Evolutionary conservation across 1,140 invertebrate species (phyloP), one percentile per base, ranked within the genome.

Genomic region (Campoletis sonorensis): DNA sequence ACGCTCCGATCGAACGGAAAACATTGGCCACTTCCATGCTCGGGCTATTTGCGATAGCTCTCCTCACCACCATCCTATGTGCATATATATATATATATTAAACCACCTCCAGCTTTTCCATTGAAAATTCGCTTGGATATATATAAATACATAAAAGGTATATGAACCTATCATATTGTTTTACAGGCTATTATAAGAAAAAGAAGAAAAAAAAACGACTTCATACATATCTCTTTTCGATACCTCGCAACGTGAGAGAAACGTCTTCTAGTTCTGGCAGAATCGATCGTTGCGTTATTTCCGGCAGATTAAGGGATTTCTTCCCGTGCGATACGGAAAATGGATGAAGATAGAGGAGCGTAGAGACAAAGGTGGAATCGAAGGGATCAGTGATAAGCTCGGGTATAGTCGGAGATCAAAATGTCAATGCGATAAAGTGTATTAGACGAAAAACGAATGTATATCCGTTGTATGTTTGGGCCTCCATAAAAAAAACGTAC

Each of bases 1-100:
- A 85, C 86, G 83, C 72, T 85, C 81, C 85, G 83, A 82, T 86
- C 85, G 80, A 85, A 85, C 79, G 83, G 81, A 84, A 86, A 84
- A 82, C 83, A 84, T 84, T 81, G 83, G 77, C 73, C 81, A 75
- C 79, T 83, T 82, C 79, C 82, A 82, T 72, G 40, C 78, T 64
- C 64, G 40, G 70, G 33, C 54, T 75, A 16, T 71, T 77, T 81
- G 51, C 33, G 72, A 79, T 80, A 75, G 51, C 10, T 80, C 10
- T 80, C 37, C 51, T 16, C 26, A 45, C 30, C 33, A 61, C 13
- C n/a, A 33, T 30, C 23, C 16, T 10, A n/a, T 10, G 21, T 3
- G n/a, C n/a, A n/a, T n/a, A n/a, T n/a, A n/a, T n/a, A n/a, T n/a
- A n/a, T 21, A 51, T 21, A n/a, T 64, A 64, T 64, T n/a, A 37